Evolutionary conservation across 37 sponge, comb jelly and placozoan genomes (phyloP).

Genomic region (Aplysina aerophoba): DNA sequence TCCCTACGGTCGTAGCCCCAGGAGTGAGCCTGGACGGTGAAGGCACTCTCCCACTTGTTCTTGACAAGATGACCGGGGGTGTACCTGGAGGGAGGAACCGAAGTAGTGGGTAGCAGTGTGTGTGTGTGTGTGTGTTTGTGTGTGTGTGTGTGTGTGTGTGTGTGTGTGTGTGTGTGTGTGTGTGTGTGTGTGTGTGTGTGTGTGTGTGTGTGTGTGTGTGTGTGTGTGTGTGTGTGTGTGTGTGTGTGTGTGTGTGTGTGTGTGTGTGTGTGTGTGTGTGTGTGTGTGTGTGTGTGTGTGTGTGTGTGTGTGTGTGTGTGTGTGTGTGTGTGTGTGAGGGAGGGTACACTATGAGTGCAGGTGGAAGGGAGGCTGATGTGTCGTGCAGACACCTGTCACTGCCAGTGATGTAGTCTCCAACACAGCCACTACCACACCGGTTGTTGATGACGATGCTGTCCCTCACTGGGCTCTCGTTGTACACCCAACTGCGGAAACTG

Average conservation of each 20-base stretch:
- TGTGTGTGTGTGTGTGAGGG: not conserved
- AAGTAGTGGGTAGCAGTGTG: not conserved
- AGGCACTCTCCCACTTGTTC: constrained; percentile 81
- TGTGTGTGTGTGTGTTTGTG: not conserved
- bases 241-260: not conserved
- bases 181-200: not conserved
- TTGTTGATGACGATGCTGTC: constrained; percentile 61
- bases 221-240: not conserved
- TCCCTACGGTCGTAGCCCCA: constrained; percentile 81
- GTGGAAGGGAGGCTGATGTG: not conserved
- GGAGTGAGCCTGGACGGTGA: constrained; percentile 67
- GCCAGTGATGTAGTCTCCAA: constrained; percentile 76
- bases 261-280: not conserved
- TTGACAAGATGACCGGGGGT: constrained; percentile 51
- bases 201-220: not conserved
- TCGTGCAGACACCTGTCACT: constrained; percentile 57
- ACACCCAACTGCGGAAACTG: constrained; percentile 73
- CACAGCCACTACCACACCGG: constrained; percentile 31
- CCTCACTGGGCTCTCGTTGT: constrained; percentile 80
- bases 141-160: not conserved
- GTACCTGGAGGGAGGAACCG: constrained; percentile 42
- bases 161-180: not conserved
- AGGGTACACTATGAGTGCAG: too few relatives aligned
- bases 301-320: not conserved
- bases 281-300: not conserved